Percentiles rank a stretch among this genome's conserved stretches.
Evolutionary conservation across 2,888 invertebrate species (phyloP).

Genomic region (Phaedon cochleariae): DNA sequence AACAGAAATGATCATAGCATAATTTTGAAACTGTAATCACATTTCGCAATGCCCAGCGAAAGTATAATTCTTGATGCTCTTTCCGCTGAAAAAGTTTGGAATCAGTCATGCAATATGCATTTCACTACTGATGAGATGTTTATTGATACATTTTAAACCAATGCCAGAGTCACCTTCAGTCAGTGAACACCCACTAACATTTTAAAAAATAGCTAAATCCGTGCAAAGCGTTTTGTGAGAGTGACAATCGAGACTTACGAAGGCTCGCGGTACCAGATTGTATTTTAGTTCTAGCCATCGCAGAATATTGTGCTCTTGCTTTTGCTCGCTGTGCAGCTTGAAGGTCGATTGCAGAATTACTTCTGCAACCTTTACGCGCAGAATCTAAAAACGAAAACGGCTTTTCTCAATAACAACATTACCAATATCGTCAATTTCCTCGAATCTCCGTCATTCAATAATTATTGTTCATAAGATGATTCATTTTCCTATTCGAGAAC

Average conservation of each 20-base stretch:
- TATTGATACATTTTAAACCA: too few relatives aligned
- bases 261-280: constrained; percentile 71
- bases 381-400: constrained; percentile 47
- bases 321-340: constrained; percentile 90
- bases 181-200: not conserved
- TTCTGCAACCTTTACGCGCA: constrained; percentile 71
- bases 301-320: constrained; percentile 83
- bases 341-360: constrained; percentile 93
- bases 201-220: constrained; percentile 1
- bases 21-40: too few relatives aligned
- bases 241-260: constrained; percentile 70
- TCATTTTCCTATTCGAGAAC: too few relatives aligned
- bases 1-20: too few relatives aligned
- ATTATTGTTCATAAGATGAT: too few relatives aligned
- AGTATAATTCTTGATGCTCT: too few relatives aligned
- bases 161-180: too few relatives aligned
- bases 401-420: not conserved
- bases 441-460: too few relatives aligned
- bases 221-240: not conserved
- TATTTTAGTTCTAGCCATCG: constrained; percentile 79
- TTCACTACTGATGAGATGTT: too few relatives aligned
- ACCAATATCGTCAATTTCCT: not conserved
- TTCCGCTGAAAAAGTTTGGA: too few relatives aligned
- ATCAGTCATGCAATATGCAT: too few relatives aligned
- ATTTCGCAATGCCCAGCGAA: too few relatives aligned